Conservation (phyloP, 1,140 invertebrate genomes). For the Elymnias hypermnestra region DNA sequence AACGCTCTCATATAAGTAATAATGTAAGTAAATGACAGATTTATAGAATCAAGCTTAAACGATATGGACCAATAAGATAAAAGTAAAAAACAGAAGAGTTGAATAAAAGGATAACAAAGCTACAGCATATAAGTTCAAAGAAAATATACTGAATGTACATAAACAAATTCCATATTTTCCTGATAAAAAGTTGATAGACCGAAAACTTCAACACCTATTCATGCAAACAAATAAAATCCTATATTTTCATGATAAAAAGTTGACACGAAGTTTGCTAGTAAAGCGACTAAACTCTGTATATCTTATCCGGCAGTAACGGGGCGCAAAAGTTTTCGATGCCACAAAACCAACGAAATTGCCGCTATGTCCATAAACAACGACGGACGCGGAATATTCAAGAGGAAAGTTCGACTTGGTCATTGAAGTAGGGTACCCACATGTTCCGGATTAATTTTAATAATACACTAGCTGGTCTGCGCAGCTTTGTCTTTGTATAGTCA, state of each 20-base stretch:
- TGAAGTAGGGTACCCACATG: background rate
- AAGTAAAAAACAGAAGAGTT: too few relatives aligned
- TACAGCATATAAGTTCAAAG: too few relatives aligned
- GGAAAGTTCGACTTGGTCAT: slow-evolving; percentile 45
- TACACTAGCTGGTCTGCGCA: too few relatives aligned
- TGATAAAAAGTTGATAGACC: too few relatives aligned
- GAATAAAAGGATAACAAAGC: too few relatives aligned
- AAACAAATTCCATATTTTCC: too few relatives aligned
- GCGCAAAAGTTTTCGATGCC: slow-evolving; percentile 44
- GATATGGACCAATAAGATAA: too few relatives aligned
- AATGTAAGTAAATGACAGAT: too few relatives aligned
- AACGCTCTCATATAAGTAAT: too few relatives aligned
- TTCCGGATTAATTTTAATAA: background rate
- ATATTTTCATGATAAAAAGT: slow-evolving; percentile 24
- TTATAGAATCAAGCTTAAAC: too few relatives aligned
- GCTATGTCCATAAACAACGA: slow-evolving; percentile 51
- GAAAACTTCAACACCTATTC: background rate
- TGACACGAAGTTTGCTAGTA: slow-evolving; percentile 26
- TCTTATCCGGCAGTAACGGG: slow-evolving; percentile 43
- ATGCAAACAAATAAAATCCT: slow-evolving; percentile 10
- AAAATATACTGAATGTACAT: too few relatives aligned
- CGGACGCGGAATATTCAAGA: slow-evolving; percentile 60
- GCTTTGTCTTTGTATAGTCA: too few relatives aligned
- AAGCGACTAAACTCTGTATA: slow-evolving; percentile 28
- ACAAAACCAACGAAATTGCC: slow-evolving; percentile 50